These are phyloP conservation scores for Colius striatus DNA, from an alignment of 2,113 vertebrate genomes.

Conservation along the genomic window DNA sequence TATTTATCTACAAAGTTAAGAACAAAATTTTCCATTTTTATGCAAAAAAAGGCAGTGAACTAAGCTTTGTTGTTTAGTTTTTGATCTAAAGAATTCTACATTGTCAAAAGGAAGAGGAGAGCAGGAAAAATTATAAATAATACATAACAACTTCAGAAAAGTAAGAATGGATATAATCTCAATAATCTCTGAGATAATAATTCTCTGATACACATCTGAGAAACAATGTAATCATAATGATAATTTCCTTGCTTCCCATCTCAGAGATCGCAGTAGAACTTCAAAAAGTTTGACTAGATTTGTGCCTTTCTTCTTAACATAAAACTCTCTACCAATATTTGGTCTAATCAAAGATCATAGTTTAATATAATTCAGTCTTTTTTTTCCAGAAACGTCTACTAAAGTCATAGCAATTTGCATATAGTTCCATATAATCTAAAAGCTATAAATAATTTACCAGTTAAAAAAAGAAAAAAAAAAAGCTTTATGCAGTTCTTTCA, in stretches of 20 bases:
- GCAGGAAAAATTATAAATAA: not conserved
- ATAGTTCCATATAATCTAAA: not conserved
- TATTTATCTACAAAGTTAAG: conserved; percentile 41
- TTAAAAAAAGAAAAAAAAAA: not conserved
- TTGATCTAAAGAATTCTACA: conserved; percentile 20
- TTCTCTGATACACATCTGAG: not conserved
- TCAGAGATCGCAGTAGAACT: not conserved
- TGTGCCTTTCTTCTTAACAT: not conserved
- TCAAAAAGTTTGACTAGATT: not conserved
- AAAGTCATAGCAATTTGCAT: not conserved
- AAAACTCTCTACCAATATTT: not conserved
- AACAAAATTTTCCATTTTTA: conserved; percentile 67
- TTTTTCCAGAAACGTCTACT: not conserved
- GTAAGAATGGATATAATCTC: not conserved
- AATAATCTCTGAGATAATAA: not conserved
- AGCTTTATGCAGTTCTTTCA: not conserved
- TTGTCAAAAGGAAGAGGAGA: conserved; percentile 8
- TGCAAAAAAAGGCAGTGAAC: conserved; percentile 19
- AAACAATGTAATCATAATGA: not conserved
- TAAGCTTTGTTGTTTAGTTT: conserved; percentile 40
- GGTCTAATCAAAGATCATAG: not conserved
- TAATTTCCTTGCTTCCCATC: not conserved
- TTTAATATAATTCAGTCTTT: not conserved
- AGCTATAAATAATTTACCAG: conserved; percentile 11
- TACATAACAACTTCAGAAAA: conserved; percentile 42